Evolutionary conservation across 2,113 vertebrate species (phyloP).

Genomic region (Callithrix jacchus): DNA sequence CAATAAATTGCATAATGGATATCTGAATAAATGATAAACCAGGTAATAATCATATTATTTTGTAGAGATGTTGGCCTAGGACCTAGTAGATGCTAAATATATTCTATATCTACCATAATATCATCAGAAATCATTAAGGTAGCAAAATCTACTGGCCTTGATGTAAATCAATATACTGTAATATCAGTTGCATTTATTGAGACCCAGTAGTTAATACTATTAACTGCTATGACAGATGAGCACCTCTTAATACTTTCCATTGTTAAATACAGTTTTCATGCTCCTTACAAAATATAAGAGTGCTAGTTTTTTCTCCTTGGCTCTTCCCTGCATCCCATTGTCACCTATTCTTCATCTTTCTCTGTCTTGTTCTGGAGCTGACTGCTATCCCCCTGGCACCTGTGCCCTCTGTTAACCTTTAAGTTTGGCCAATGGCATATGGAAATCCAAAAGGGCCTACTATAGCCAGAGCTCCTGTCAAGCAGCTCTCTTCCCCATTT

Average conservation of each 20-base stretch:
- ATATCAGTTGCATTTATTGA: neutral
- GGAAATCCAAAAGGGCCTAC: neutral
- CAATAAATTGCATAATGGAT: neutral
- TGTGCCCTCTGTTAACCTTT: neutral
- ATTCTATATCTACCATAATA: neutral
- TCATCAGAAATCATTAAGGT: neutral
- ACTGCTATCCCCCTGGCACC: too few relatives aligned
- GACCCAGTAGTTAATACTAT: neutral
- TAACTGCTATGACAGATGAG: neutral
- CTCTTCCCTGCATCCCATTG: neutral
- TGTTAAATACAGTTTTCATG: neutral
- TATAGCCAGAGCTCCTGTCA: neutral
- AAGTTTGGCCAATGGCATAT: neutral
- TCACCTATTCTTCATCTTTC: neutral
- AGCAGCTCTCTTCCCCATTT: neutral
- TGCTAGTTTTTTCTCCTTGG: neutral
- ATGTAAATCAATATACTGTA: neutral
- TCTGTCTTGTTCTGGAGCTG: neutral
- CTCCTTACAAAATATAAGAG: neutral
- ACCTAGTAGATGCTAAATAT: neutral
- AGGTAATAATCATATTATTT: neutral
- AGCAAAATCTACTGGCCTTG: neutral
- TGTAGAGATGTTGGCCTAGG: neutral
- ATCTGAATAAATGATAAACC: neutral
- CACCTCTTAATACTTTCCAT: neutral